A percentile compares a stretch with the other conserved stretches of the same genome.
phyloP scores from a whole-genome alignment of 2,888 invertebrate genomes.

The Rhagonycha fulva region DNA sequence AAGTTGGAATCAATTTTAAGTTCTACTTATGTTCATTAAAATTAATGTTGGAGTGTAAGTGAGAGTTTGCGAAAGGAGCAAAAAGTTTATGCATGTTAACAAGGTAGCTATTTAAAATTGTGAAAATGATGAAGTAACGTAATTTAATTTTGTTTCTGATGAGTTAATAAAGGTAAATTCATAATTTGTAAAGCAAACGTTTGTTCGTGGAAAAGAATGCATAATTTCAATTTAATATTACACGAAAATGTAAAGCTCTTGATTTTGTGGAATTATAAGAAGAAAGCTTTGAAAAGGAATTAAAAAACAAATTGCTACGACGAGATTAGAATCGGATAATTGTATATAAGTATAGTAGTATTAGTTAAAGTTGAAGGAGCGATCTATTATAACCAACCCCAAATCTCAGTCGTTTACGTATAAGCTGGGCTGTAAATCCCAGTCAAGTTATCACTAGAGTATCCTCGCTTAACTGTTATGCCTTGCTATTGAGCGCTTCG shows the following conservation, averaged over 20 bases:
- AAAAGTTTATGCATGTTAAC: neutral
- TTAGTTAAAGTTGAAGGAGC: conserved; percentile 29
- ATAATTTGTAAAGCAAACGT: neutral
- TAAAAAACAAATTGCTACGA: conserved; percentile 21
- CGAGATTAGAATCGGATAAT: conserved; percentile 30
- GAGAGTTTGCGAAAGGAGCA: neutral
- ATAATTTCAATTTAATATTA: neutral
- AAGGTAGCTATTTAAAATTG: neutral
- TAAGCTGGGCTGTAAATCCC: conserved; percentile 48
- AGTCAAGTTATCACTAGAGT: conserved; percentile 45
- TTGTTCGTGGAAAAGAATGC: neutral
- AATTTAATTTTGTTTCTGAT: neutral
- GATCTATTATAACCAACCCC: conserved; percentile 44
- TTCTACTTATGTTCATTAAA: neutral
- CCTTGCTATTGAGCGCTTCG: conserved; percentile 43
- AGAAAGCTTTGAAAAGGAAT: neutral
- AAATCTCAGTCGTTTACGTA: conserved; percentile 45
- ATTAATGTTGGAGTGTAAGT: neutral
- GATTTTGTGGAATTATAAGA: neutral
- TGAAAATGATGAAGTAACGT: neutral
- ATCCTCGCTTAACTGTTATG: conserved; percentile 48
- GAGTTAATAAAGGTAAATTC: neutral
- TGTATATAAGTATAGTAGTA: conserved; percentile 27
- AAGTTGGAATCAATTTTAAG: neutral
- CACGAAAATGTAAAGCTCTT: neutral